Conservation (phyloP, 2,113 vertebrate genomes). For the Dipodomys stephensi region DNA sequence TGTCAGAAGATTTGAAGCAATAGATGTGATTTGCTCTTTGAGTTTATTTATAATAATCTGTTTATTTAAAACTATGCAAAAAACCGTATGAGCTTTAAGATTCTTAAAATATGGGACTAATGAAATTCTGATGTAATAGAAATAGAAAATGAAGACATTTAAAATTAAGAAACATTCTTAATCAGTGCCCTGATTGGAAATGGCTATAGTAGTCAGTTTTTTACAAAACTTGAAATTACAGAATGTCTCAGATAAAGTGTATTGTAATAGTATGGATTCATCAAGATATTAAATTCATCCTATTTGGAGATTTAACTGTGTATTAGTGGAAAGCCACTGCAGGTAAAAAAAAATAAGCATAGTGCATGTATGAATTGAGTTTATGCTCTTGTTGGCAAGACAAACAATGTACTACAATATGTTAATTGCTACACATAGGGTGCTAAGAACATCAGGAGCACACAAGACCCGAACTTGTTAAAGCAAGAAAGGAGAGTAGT, state of each 20-base stretch:
- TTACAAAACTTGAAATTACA: constrained; percentile 25
- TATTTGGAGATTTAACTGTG: constrained; percentile 24
- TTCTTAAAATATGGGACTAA: neutral
- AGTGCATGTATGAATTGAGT: neutral
- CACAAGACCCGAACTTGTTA: neutral
- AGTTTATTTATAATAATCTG: constrained; percentile 57
- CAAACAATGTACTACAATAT: neutral
- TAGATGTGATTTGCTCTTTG: constrained; percentile 53
- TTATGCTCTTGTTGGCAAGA: constrained; percentile 38
- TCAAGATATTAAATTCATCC: neutral
- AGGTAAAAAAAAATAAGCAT: neutral
- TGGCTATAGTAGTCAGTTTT: neutral
- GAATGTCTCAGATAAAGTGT: neutral
- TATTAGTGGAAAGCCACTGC: neutral
- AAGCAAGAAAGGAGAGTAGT: neutral
- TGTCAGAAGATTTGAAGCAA: constrained; percentile 36
- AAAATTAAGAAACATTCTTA: constrained; percentile 43
- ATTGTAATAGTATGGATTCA: neutral
- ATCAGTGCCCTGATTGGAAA: constrained; percentile 48
- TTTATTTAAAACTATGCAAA: constrained; percentile 41
- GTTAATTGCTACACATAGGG: neutral
- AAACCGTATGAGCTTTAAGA: constrained; percentile 29
- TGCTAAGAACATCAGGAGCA: neutral
- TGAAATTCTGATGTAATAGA: constrained; percentile 27
- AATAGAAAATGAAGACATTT: constrained; percentile 34